Evolutionary conservation across 2,113 vertebrate genomes (phyloP), one percentile per base, ranked within the genome.

Genomic region (Ochotona princeps): DNA sequence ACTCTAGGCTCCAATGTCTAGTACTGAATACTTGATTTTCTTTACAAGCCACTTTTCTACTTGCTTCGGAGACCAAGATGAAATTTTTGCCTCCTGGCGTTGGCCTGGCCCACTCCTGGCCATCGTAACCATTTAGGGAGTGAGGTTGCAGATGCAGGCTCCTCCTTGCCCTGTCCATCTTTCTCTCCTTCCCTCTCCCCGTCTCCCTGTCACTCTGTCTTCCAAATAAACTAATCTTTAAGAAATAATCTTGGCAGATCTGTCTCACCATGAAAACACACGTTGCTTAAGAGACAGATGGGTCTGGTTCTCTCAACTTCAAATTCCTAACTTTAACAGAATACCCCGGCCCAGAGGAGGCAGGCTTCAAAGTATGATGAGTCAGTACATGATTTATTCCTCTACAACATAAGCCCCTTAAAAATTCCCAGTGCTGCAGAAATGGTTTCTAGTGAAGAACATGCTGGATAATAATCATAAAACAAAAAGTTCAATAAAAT

Each of bases 401-500:
- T 83, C 79, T 87, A 66, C 5, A 73, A 44, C 13, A 47, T 17
- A 80, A 83, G 32, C 32, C 57, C 57, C 86, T 74, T n/a, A 23
- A 87, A 76, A 60, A 44, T 67, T 90, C 47, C 32, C 32, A 91
- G 17, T 23, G 23, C 13, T 75, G 49, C n/a, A 82, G 83, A 54
- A 94, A 81, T 3, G 81, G 32, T 83, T 86, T 65, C 73, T 92
- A 23, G 28, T 47, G 15, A 32, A 83, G 21, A 80, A 80, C 8
- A 60, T 67, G 30, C 47, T 60, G 12, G 61, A 63, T 81, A 76
- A 86, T 65, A 89, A 87, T 73, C 30, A 73, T 73, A 89, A 93
- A 83, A 70, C 21, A 61, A 76, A 87, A 94, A n/a, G 15, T 28
- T 78, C 49, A 47, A 13, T 78, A 47, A 93, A 76, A 63, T 90